Evolutionary conservation across 2,113 vertebrate genomes (phyloP).

Genomic region (Heloderma charlesbogerti): DNA sequence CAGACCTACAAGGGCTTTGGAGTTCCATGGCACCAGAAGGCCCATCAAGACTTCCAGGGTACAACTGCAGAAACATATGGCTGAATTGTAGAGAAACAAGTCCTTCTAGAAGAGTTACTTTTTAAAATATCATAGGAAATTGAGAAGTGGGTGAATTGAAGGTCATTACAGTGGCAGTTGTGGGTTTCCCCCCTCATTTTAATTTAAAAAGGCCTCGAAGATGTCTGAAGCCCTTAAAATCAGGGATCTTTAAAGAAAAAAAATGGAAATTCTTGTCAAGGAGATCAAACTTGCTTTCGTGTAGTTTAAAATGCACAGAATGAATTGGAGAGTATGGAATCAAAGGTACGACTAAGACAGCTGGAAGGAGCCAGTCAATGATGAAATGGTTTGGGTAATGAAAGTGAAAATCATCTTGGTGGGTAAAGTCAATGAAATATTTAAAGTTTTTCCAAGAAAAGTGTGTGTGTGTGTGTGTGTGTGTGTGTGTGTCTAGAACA

Average conservation of each 20-base stretch:
- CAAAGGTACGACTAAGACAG: not conserved
- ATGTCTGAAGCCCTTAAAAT: not conserved
- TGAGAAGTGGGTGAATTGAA: not conserved
- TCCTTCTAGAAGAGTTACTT: not conserved
- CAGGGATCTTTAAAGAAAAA: not conserved
- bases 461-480: not conserved
- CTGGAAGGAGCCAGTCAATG: not conserved
- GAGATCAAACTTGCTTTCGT: not conserved
- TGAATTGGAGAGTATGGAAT: not conserved
- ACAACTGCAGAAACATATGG: not conserved
- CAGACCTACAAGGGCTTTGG: not conserved
- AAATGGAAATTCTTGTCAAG: not conserved
- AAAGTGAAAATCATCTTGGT: conserved; percentile 27
- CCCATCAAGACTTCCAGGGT: not conserved
- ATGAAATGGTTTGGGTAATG: conserved; percentile 9
- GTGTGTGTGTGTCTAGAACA: not conserved
- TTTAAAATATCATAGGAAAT: not conserved
- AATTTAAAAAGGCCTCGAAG: not conserved
- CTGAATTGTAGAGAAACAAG: not conserved
- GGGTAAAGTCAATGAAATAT: not conserved
- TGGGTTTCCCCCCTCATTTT: not conserved
- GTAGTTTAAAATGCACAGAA: conserved; percentile 12
- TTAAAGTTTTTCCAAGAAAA: not conserved
- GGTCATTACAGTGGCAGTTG: not conserved
- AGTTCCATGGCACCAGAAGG: not conserved